Evolutionary conservation across 2,113 vertebrate genomes (phyloP), one percentile per base, ranked within the genome.

Genomic region (Centrocercus urophasianus): DNA sequence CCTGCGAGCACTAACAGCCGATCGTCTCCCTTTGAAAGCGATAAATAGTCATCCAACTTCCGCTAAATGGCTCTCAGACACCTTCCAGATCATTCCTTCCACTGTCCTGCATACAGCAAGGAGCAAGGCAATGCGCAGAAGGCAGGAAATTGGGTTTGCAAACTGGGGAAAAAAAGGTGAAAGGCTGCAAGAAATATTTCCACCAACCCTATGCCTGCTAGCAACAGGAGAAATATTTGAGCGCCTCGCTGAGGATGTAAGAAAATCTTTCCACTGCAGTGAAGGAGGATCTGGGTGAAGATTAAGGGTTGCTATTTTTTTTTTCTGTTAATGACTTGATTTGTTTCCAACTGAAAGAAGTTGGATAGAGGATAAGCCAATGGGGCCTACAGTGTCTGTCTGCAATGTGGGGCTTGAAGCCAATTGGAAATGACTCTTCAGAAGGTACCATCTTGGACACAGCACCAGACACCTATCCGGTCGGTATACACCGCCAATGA

Each of bases 381-480:
- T 47, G 83, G 77, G 40, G n/a, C 74, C 83, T 83, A 74, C 19
- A 65, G 43, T 65, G 38, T 71, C 69, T n/a, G 78, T 43, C 60
- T 94, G 67, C 70, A 52, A 6, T 15, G 61, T 45, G 79, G 45
- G 70, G 87, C 85, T 87, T 64, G 90, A 77, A 88, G 93, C 88
- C 93, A 95, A 65, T 66, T 92, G 83, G 95, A 93, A 96, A 17
- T 50, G 64, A 47, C 45, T 92, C 48, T 80, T 92, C 57, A 61
- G 89, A 81, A 94, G 94, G 95, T 72, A 59, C 92, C 97, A 95
- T 36, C 88, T 13, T 86, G 93, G 93, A 88, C 76, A 64, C 18
- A 0, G 82, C 89, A 81, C 63, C 83, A 86, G 94, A 86, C 93
- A 90, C 85, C 90, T 91, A 76, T 83, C 88, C 6, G 7, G 66